Evolutionary conservation across 2,888 invertebrate genomes (phyloP), one percentile per base, ranked within the genome.

Genomic region (Diadromus collaris): DNA sequence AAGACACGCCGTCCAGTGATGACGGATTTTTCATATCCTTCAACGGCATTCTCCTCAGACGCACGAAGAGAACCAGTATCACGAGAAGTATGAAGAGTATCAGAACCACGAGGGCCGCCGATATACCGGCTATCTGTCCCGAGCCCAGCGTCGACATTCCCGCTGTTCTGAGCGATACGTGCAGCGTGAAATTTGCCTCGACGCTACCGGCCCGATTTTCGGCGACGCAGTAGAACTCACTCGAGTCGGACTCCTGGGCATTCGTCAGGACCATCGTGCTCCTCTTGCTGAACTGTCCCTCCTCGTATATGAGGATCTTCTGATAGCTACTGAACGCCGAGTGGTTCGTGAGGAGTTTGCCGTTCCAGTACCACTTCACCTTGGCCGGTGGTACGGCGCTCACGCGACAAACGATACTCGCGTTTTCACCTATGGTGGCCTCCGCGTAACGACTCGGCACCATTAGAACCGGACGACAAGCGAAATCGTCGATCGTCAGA

Each of bases 331-430:
- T 95, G 86, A 96, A 96, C 64, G 94, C 94, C 65, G 95, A 95
- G 87, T 95, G 95, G 89, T 97, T 97, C 69, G 94, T 92, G 80
- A 97, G 92, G 76, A 95, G 92, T 63, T 95, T 93, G 0, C 97
- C 96, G 87, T 96, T 96, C 95, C 96, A 96, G 88, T 95, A 96
- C 97, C 97, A 97, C 86, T 95, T 95, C 78, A 97, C 94, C 82
- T 92, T 93, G 0, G 97, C 95, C 60, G 95, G 93, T 0, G 97
- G 97, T 70, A 96, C 93, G 0, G 96, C 96, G 85, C 96, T 95
- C 2, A 96, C 95, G 65, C 95, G 93, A 88, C 98, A 98, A 4
- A 94, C 93, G 67, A 98, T 94, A 10, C 97, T 97, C 10, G 96
- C 96, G 89, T 98, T 98, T 85, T 96, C 95, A 0, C 97, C 97